phyloP scores from a whole-genome alignment of 53 echinoderm and acorn worm genomes.

The Hippasteria phrygiana region DNA sequence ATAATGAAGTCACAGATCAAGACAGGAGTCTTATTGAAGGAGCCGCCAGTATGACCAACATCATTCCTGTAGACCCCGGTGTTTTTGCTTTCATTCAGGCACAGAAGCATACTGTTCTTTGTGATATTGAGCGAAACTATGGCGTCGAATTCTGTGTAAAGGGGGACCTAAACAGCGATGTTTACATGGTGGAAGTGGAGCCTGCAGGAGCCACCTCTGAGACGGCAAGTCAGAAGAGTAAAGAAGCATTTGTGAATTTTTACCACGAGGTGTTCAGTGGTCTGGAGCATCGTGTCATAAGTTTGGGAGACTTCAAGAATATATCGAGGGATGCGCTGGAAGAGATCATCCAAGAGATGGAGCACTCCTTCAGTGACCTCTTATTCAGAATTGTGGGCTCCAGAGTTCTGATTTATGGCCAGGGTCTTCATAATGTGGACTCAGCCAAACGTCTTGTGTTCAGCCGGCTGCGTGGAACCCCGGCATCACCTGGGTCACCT shows the following conservation, averaged over 20 bases:
- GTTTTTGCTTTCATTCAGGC: constrained; percentile 51
- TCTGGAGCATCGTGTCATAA: constrained; percentile 41
- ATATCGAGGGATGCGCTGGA: constrained; percentile 3
- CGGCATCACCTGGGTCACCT: not conserved
- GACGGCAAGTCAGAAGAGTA: constrained; percentile 3
- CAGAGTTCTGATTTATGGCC: constrained; percentile 66
- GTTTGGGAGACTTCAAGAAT: constrained; percentile 23
- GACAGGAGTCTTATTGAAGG: not conserved
- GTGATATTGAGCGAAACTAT: constrained; percentile 53
- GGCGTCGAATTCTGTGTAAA: constrained; percentile 37
- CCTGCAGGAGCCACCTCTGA: not conserved
- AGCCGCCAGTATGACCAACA: not conserved
- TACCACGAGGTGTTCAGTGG: constrained; percentile 46
- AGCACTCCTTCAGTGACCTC: constrained; percentile 58
- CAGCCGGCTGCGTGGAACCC: not conserved
- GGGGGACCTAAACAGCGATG: constrained; percentile 37
- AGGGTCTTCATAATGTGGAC: constrained; percentile 48
- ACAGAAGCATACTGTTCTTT: constrained; percentile 20
- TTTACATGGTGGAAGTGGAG: constrained; percentile 29
- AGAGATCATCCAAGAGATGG: constrained; percentile 30
- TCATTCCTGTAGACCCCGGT: constrained; percentile 60
- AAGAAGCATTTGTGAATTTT: constrained; percentile 56
- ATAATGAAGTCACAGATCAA: not conserved
- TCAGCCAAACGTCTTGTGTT: constrained; percentile 18
- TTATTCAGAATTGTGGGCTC: constrained; percentile 24